These are phyloP conservation scores for Ameiurus melas DNA, from an alignment of 2,113 vertebrate genomes.

Conservation along the genomic window DNA sequence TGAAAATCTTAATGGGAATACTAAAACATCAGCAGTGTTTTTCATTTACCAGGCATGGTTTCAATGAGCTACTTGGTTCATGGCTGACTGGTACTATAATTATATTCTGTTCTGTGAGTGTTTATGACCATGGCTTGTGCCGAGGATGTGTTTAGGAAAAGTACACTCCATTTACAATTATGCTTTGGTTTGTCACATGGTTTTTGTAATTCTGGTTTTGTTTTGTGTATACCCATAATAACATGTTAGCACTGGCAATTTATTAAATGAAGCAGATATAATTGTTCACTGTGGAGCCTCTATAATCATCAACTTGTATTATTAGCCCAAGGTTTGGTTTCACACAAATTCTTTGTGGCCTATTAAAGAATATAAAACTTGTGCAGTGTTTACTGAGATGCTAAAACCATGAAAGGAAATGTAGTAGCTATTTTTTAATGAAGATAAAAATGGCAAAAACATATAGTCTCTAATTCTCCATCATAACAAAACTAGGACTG, in stretches of 20 bases:
- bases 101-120: slow-evolving; percentile 37
- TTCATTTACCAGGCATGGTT: slow-evolving; percentile 25
- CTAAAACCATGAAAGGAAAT: neutral
- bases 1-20: neutral
- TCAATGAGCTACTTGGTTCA: slow-evolving; percentile 28
- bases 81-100: slow-evolving; percentile 31
- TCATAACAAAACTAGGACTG: slow-evolving; percentile 1
- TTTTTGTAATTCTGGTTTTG: slow-evolving; percentile 16
- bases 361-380: neutral
- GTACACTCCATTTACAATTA: slow-evolving; percentile 22
- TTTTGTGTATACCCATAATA: neutral
- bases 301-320: neutral
- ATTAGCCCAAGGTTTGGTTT: slow-evolving; percentile 4
- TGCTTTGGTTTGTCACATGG: slow-evolving; percentile 9
- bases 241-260: neutral
- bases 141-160: slow-evolving; percentile 25
- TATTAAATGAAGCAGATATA: slow-evolving; percentile 21
- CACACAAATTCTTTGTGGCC: neutral
- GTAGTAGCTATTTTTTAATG: neutral
- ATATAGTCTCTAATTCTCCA: no score
- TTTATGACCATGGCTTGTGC: slow-evolving; percentile 22
- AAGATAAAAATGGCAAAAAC: neutral
- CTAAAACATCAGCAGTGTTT: slow-evolving; percentile 14
- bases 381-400: neutral
- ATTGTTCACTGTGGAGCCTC: slow-evolving; percentile 4